Evolutionary conservation across 2,888 invertebrate genomes (phyloP).

Genomic region (Agriotes lineatus): DNA sequence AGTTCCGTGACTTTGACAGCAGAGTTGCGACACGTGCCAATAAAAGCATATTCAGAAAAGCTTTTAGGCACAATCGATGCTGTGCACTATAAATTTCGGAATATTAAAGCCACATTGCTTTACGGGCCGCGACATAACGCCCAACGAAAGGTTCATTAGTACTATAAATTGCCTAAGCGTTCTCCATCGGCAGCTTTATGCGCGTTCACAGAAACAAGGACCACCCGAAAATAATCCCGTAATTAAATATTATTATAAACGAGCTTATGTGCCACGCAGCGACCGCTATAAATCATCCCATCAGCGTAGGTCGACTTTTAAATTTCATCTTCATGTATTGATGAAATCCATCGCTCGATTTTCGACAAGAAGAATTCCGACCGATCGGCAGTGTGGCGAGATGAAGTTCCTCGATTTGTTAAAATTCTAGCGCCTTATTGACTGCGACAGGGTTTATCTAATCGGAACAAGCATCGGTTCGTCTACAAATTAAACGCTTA

Average conservation of each 20-base stretch:
- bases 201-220: neutral
- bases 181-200: neutral
- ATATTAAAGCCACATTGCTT: neutral
- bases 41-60: conserved; percentile 12
- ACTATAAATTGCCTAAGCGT: conserved; percentile 1
- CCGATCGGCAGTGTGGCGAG: neutral
- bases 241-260: conserved; percentile 12
- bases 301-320: neutral
- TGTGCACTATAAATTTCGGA: neutral
- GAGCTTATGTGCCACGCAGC: conserved; percentile 2
- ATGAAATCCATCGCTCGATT: neutral
- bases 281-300: conserved; percentile 7
- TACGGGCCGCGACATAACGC: neutral
- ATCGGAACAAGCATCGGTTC: conserved; percentile 6
- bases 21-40: neutral
- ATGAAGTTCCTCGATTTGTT: neutral
- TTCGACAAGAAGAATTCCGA: too few species aligned
- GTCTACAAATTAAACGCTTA: conserved; percentile 12
- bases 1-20: too few species aligned
- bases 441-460: neutral
- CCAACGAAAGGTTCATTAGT: neutral
- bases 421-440: neutral
- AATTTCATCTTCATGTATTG: neutral
- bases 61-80: neutral
- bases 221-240: conserved; percentile 14